Percentiles rank a stretch among this genome's conserved stretches.
phyloP scores from a whole-genome alignment of 2,113 vertebrate genomes.

The Piaya cayana region DNA sequence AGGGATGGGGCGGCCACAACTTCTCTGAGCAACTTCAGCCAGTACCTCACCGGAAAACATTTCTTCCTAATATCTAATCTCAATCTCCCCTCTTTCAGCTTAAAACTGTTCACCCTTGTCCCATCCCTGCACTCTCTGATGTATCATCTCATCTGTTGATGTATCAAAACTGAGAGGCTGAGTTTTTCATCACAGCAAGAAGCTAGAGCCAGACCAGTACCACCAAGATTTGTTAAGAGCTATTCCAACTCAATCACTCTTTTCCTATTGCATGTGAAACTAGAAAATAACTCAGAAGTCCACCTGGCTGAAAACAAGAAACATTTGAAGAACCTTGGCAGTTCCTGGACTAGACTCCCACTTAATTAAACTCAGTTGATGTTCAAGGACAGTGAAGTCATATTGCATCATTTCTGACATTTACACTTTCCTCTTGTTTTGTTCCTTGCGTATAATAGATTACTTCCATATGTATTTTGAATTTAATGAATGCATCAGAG shows the following conservation, averaged over 20 bases:
- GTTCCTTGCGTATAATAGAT: background rate
- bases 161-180: too few relatives aligned
- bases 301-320: background rate
- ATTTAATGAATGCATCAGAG: background rate
- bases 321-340: background rate
- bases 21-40: too few relatives aligned
- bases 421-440: background rate
- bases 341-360: background rate
- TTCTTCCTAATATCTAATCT: too few relatives aligned
- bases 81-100: too few relatives aligned
- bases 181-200: background rate
- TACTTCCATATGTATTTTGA: background rate
- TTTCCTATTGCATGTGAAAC: rapidly evolving
- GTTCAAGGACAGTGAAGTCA: background rate
- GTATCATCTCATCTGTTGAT: too few relatives aligned
- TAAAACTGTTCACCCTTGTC: too few relatives aligned
- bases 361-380: background rate
- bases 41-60: too few relatives aligned
- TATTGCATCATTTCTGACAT: background rate
- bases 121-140: too few relatives aligned
- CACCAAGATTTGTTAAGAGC: background rate
- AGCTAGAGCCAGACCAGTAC: background rate
- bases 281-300: background rate
- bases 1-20: too few relatives aligned
- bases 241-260: background rate